These are phyloP conservation scores for Axis porcinus DNA, from an alignment of 2,113 vertebrate species.

Conservation along the genomic window DNA sequence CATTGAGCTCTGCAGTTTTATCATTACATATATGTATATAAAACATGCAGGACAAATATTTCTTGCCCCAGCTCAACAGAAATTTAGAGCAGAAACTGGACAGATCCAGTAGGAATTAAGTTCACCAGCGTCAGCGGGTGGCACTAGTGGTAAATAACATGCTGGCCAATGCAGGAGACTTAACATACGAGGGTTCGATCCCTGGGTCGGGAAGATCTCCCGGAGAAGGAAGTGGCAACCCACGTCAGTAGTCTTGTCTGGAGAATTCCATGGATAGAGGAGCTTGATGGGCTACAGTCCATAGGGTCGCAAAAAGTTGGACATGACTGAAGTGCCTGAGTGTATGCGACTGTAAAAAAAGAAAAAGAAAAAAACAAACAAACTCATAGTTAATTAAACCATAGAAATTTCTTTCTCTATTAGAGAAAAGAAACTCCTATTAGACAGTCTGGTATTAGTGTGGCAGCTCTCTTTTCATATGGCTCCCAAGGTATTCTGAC, in stretches of 20 bases:
- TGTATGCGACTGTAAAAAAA: background rate
- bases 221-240: background rate
- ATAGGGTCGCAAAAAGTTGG: rapidly evolving
- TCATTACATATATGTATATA: background rate
- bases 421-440: background rate
- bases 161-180: background rate
- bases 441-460: background rate
- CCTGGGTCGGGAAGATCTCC: background rate
- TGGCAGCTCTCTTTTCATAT: rapidly evolving
- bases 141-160: background rate
- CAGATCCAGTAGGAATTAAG: background rate
- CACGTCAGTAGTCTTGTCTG: background rate
- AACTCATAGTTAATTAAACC: background rate
- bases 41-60: background rate
- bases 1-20: background rate
- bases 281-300: background rate
- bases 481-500: background rate
- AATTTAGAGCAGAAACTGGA: background rate
- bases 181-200: background rate
- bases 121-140: background rate
- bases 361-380: background rate
- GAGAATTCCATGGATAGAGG: background rate
- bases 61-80: background rate
- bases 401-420: background rate
- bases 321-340: background rate